Evolutionary conservation across 2,888 invertebrate genomes (phyloP), one percentile per base, ranked within the genome.

Genomic region (Thera obeliscata): DNA sequence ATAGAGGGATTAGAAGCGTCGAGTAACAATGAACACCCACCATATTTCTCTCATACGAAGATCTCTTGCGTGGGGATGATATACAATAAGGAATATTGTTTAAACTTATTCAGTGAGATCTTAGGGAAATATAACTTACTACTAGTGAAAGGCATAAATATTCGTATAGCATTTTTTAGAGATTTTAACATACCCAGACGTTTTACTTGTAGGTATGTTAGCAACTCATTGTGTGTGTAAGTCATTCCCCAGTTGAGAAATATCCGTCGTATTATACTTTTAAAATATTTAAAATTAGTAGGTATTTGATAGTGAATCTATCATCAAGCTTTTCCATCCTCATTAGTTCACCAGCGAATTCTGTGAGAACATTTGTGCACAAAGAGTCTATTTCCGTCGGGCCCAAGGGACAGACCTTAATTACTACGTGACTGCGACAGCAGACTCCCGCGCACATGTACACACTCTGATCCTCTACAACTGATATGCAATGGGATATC

Each of bases 331-430:
- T 36, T 56, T 61, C 60, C 46, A 54, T 54, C 64, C 52, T 60
- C 69, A 69, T 69, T 64, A 63, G 63, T 48, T 12, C 33, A 60
- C 52, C 65, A 68, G 68, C 60, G 52, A 67, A 67, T 59, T 9
- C 41, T 62, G 56, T 70, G 65, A 49, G 60, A 66, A 55, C 66
- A 71, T 66, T 73, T 70, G 67, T 67, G 67, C 78, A 79, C 81
- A 80, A 81, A 82, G 78, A 78, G 77, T 80, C 81, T 85, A 85
- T 85, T 84, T 84, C 75, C 74, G 82, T 80, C 78, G 76, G 72
- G 73, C 83, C 82, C 82, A 77, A 81, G 84, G 84, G 84, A 84
- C 78, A 74, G 79, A 78, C 83, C 84, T 81, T 86, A 85, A 86
- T 86, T 85, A 85, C 82, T 69, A 77, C 74, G 72, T 81, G 84